phyloP scores from a whole-genome alignment of 2,797 vertebrate species.

The Calcarius lapponicus region DNA sequence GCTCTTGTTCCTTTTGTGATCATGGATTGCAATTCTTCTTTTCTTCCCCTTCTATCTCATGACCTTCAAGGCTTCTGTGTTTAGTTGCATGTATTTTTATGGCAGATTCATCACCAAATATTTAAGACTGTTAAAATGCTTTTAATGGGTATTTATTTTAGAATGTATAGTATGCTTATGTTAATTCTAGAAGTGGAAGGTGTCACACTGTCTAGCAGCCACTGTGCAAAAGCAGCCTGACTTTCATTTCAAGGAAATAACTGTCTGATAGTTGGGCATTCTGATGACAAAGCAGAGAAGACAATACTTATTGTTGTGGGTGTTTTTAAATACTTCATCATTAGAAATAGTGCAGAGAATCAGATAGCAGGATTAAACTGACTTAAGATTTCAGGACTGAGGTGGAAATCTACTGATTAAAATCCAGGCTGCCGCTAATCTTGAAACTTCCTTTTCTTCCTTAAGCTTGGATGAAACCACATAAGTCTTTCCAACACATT shows the following conservation, averaged over 20 bases:
- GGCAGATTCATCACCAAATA: not conserved
- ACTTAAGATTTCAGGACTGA: not conserved
- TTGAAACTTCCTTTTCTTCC: not conserved
- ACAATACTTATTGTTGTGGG: not conserved
- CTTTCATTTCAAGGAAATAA: not conserved
- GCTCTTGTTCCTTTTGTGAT: conserved; percentile 16
- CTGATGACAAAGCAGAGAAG: not conserved
- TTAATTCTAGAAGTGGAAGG: not conserved
- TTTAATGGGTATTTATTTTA: not conserved
- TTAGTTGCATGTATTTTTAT: not conserved
- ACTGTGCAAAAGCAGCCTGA: not conserved
- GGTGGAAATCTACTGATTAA: not conserved
- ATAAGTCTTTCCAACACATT: not conserved
- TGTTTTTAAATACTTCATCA: not conserved
- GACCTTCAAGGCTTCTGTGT: not conserved
- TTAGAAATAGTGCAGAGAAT: not conserved
- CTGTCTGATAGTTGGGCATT: not conserved
- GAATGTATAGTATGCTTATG: not conserved
- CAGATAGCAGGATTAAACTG: not conserved
- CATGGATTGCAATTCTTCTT: not conserved
- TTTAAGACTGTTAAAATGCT: not conserved
- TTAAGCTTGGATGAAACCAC: not conserved
- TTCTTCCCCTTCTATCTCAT: not conserved
- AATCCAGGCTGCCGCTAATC: not conserved
- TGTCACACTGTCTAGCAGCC: not conserved